phyloP scores from a whole-genome alignment of 2,113 vertebrate species.

The Lanius collurio region DNA sequence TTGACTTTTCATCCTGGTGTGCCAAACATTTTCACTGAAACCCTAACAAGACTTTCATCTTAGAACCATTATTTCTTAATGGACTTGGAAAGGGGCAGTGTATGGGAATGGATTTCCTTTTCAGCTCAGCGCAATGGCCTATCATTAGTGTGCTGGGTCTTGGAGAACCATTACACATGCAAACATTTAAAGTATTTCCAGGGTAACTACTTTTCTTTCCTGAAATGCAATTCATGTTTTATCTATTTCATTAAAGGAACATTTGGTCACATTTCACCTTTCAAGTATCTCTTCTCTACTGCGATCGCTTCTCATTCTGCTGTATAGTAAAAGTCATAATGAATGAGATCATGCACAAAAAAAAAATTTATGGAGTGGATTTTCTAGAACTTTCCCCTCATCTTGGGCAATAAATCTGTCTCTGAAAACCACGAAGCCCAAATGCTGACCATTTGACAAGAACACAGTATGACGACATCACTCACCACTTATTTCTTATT shows the following conservation, averaged over 20 bases:
- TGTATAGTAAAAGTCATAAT: conserved; percentile 60
- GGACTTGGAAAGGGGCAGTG: conserved; percentile 73
- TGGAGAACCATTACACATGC: conserved; percentile 73
- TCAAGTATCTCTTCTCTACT: conserved; percentile 61
- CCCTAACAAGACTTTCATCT: conserved; percentile 79
- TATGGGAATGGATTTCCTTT: conserved; percentile 74
- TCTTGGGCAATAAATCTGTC: conserved; percentile 56
- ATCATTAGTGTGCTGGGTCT: conserved; percentile 69
- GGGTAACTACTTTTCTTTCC: conserved; percentile 65
- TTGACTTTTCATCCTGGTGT: conserved; percentile 78
- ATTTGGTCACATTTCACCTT: conserved; percentile 55
- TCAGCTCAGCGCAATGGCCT: conserved; percentile 54
- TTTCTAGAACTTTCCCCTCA: conserved; percentile 64
- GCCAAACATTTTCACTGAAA: conserved; percentile 82
- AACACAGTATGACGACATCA: conserved; percentile 32
- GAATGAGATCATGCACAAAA: conserved; percentile 65
- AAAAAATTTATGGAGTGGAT: conserved; percentile 39
- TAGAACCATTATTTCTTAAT: conserved; percentile 82
- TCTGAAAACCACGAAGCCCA: conserved; percentile 41
- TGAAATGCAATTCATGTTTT: conserved; percentile 72
- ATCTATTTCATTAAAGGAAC: conserved; percentile 65
- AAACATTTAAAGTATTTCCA: conserved; percentile 77
- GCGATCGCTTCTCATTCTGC: conserved; percentile 36
- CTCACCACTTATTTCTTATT: conserved; percentile 29
- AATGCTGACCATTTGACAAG: conserved; percentile 64